Percentiles rank a stretch among this genome's conserved stretches.
These are phyloP conservation scores for Trichonephila clavata DNA, from an alignment of 1,140 invertebrate genomes.

Conservation along the genomic window DNA sequence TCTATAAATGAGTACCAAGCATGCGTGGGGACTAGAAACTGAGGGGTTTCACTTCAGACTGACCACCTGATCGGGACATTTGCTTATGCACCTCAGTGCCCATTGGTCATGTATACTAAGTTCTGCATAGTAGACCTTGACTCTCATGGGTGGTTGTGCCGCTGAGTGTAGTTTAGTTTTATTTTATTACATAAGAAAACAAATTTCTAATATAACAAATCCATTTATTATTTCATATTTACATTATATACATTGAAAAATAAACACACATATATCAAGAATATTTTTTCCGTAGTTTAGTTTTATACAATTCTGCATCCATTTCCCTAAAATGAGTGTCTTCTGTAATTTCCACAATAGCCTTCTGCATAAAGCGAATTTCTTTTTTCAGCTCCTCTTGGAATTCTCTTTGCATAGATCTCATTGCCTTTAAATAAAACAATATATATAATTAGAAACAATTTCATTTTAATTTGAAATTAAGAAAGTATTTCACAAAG, in stretches of 20 bases:
- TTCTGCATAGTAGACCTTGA: too few relatives aligned
- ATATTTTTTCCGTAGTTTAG: slow-evolving; percentile 3
- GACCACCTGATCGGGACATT: too few relatives aligned
- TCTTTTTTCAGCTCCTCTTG: slow-evolving; percentile 39
- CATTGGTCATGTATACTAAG: too few relatives aligned
- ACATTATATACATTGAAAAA: not conserved
- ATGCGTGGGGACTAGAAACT: too few relatives aligned
- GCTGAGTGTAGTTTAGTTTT: too few relatives aligned
- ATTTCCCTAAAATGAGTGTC: slow-evolving; percentile 70
- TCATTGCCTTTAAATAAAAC: slow-evolving; percentile 41
- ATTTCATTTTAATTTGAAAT: not conserved
- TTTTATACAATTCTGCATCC: slow-evolving; percentile 82
- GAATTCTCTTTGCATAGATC: slow-evolving; percentile 51
- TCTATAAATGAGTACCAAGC: too few relatives aligned
- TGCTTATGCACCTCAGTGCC: too few relatives aligned
- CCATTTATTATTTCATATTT: slow-evolving; percentile 15
- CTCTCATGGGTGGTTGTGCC: too few relatives aligned
- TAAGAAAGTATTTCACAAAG: not conserved
- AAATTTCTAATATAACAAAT: not conserved
- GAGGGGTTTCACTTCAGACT: too few relatives aligned
- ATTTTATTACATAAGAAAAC: not conserved
- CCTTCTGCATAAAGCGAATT: slow-evolving; percentile 57
- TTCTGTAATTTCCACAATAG: slow-evolving; percentile 44
- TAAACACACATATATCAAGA: not conserved
- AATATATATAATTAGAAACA: not conserved